phyloP scores from a whole-genome alignment of 1,140 invertebrate species.

The Ditylenchus dipsaci region DNA sequence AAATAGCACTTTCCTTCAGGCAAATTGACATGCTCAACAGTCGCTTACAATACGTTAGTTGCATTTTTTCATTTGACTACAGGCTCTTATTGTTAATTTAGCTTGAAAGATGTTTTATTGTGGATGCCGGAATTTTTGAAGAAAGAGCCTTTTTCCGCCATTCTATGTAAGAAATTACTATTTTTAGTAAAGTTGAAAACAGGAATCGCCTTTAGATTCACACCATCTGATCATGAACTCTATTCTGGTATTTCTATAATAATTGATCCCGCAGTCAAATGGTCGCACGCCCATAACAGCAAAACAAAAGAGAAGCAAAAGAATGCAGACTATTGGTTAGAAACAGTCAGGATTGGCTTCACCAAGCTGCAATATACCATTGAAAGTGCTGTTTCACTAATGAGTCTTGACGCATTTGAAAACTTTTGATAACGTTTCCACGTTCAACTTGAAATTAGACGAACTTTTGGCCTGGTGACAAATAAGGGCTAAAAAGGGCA shows the following conservation, averaged over 20 bases:
- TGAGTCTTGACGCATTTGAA: slow-evolving; percentile 3
- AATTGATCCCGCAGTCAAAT: slow-evolving; percentile 9
- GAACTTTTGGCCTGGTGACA: too few species aligned
- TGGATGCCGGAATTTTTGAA: slow-evolving; percentile 11
- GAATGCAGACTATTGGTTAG: slow-evolving; percentile 13
- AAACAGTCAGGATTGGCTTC: slow-evolving; percentile 14
- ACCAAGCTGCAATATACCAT: slow-evolving; percentile 18
- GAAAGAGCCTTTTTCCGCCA: not conserved
- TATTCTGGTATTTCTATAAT: slow-evolving; percentile 5
- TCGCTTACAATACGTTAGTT: slow-evolving; percentile 18
- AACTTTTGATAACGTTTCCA: too few species aligned
- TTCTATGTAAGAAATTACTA: not conserved
- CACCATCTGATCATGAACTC: not conserved
- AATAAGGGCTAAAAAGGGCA: too few species aligned
- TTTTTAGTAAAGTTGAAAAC: not conserved
- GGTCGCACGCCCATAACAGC: slow-evolving; percentile 2
- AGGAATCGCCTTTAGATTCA: not conserved
- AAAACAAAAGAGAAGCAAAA: not conserved
- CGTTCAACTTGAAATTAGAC: too few species aligned
- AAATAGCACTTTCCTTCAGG: slow-evolving; percentile 8
- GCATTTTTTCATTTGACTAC: slow-evolving; percentile 15
- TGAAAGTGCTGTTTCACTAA: slow-evolving; percentile 8
- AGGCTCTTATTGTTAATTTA: not conserved
- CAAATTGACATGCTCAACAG: slow-evolving; percentile 23
- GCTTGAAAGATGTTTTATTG: slow-evolving; percentile 20